Conservation (phyloP, 1,140 invertebrate genomes). For the Ceratosolen solmsi region DNA sequence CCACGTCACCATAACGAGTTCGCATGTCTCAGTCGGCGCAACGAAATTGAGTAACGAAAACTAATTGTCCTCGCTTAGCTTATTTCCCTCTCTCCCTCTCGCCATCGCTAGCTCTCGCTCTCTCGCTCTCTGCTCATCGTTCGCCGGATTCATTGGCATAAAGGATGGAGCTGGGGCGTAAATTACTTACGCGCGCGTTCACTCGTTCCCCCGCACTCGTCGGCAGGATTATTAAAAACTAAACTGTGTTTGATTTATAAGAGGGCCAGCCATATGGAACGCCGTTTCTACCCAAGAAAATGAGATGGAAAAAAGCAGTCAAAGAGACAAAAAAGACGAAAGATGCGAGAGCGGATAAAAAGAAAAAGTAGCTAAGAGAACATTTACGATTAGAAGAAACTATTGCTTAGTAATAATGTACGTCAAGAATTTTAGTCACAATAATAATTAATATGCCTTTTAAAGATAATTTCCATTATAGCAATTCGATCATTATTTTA, state of each 20-base stretch:
- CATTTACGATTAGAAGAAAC: no score
- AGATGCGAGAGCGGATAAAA: background rate
- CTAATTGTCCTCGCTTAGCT: constrained; percentile 31
- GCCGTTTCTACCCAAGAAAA: constrained; percentile 16
- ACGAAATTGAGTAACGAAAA: constrained; percentile 43
- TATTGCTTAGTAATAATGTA: no score
- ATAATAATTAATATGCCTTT: no score
- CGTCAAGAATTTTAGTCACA: no score
- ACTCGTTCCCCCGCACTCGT: constrained; percentile 52
- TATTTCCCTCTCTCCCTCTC: background rate
- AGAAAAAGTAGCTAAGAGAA: background rate
- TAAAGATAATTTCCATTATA: no score
- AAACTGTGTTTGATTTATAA: constrained; percentile 72
- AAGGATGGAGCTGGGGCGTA: constrained; percentile 64
- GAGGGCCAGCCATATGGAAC: constrained; percentile 58
- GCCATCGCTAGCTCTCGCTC: background rate
- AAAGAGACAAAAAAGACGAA: background rate
- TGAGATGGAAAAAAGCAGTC: background rate
- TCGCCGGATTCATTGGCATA: constrained; percentile 53
- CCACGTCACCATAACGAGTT: background rate
- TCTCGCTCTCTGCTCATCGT: background rate
- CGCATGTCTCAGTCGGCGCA: background rate
- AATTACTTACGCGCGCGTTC: constrained; percentile 60
- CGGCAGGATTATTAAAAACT: constrained; percentile 69
- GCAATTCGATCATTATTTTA: no score